Evolutionary conservation across 2,888 invertebrate genomes (phyloP), one percentile per base, ranked within the genome.

Genomic region (Spisula solida): DNA sequence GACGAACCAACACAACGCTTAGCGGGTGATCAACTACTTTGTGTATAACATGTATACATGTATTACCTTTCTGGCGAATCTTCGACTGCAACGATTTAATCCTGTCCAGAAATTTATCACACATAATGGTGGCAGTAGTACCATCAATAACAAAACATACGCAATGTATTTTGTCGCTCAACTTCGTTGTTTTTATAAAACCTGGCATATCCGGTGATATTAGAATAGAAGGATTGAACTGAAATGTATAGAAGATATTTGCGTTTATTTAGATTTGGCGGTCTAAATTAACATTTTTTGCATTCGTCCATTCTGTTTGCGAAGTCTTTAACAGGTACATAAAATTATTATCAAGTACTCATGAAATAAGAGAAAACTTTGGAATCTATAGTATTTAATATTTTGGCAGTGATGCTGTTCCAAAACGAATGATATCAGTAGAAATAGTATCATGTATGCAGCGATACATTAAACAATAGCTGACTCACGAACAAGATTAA

Each of bases 131-230:
- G 0, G 92, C 92, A 0, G 92, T 86, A 47, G 85, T 89, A 20
- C 93, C 90, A 79, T 94, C 94, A 29, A 94, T 89, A 0, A 94
- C 93, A 86, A 94, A 92, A 10, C 92, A 93, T 12, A 94, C 93
- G 87, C 93, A 93, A 82, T 94, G 94, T 20, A 94, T 93, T 31
- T 89, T 91, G 81, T 94, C 93, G 4, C 85, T 82, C 56, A 94
- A n/a, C 0, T 84, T 85, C n/a, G 94, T 93, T 12, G 80, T 81
- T 18, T 88, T 84, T 16, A 88, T 90, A 82, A 91, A 94, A 4
- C 93, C 92, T n/a, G 88, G 55, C 14, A 86, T 85, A 18, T 94
- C 91, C 0, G 91, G 86, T 2, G 88, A 81, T 18, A 94, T 87
- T 0, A 91, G 82, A 18, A 88, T 79, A 14, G 90, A 80, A 0